Evolutionary conservation across 1,140 invertebrate species (phyloP).

Genomic region (Oedothorax gibbosus): DNA sequence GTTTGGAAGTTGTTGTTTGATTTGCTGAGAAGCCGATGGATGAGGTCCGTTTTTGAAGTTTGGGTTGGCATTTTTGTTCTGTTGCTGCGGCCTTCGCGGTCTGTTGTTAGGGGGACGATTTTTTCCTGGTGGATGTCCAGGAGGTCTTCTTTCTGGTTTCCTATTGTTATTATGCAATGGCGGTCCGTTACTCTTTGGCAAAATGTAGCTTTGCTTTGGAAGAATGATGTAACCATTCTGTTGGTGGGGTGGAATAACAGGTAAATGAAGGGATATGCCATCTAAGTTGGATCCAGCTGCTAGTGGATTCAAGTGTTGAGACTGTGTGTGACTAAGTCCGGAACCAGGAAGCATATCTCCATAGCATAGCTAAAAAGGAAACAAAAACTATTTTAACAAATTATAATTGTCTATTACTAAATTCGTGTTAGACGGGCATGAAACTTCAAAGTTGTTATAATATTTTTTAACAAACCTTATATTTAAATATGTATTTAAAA

Average conservation of each 20-base stretch:
- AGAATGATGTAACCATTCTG: conserved; percentile 40
- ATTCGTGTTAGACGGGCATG: too few species aligned
- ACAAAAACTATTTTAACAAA: background rate
- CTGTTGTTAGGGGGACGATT: conserved; percentile 23
- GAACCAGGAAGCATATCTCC: conserved; percentile 25
- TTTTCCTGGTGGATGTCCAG: conserved; percentile 5
- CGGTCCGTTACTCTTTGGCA: conserved; percentile 31
- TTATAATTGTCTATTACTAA: too few species aligned
- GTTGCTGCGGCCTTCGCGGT: conserved; percentile 25
- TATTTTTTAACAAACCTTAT: too few species aligned
- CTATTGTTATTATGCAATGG: conserved; percentile 11
- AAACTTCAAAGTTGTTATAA: too few species aligned
- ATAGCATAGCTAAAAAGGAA: conserved; percentile 28
- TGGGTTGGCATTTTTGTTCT: conserved; percentile 19
- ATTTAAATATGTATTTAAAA: too few species aligned
- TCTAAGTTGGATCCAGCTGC: background rate
- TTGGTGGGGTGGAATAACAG: conserved; percentile 22
- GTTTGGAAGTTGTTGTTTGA: conserved; percentile 17
- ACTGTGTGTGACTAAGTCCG: conserved; percentile 6
- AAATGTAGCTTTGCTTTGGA: conserved; percentile 38
- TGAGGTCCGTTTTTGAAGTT: conserved; percentile 14
- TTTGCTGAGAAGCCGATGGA: conserved; percentile 7
- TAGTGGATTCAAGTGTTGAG: conserved; percentile 29
- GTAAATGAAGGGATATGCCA: conserved; percentile 25
- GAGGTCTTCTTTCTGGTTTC: conserved; percentile 38